Evolutionary conservation across 2,888 invertebrate species (phyloP), one percentile per base, ranked within the genome.

Genomic region (Pollenia labialis): DNA sequence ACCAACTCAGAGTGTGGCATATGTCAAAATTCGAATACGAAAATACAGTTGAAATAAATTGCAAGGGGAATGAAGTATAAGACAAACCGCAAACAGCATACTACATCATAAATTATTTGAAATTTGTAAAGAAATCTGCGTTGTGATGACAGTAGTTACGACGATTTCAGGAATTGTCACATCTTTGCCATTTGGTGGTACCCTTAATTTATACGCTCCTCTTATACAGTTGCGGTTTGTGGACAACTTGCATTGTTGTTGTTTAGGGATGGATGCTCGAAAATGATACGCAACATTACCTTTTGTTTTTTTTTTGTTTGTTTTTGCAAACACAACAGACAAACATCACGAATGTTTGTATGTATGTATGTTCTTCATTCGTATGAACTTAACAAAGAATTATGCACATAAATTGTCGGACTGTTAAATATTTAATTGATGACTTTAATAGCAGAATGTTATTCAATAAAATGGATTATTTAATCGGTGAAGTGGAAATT

Each of bases 201-300:
- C 23, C 68, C 74, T 77, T 69, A 71, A 76, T 75, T 77, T 81
- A 54, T 69, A 79, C 71, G 84, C 52, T 84, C 54, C 44, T 72
- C 64, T 58, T 58, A 32, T 68, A 50, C 10, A 54, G 42, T 72
- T 74, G 68, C 69, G 62, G 72, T 80, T 80, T 81, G 40, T 79
- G 52, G 46, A 81, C 50, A 64, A 62, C 48, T 14, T 50, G 9
- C 54, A 69, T 69, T 85, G 56, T 64, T 80, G 44, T 11, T 50
- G 10, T 71, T 87, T 68, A 85, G 79, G 82, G 85, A 82, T 82
- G 82, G 85, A 82, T 82, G 87, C 72, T 50, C 16, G 16, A 50
- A 87, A 87, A 87, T 87, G 87, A 84, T 87, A 87, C 87, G 83
- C 87, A 76, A 87, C 87, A 87, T 87, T 84, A 84, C 84, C 74